Evolutionary conservation across 2,797 vertebrate genomes (phyloP), one percentile per base, ranked within the genome.

Genomic region (Schizopygopsis malacanthus): DNA sequence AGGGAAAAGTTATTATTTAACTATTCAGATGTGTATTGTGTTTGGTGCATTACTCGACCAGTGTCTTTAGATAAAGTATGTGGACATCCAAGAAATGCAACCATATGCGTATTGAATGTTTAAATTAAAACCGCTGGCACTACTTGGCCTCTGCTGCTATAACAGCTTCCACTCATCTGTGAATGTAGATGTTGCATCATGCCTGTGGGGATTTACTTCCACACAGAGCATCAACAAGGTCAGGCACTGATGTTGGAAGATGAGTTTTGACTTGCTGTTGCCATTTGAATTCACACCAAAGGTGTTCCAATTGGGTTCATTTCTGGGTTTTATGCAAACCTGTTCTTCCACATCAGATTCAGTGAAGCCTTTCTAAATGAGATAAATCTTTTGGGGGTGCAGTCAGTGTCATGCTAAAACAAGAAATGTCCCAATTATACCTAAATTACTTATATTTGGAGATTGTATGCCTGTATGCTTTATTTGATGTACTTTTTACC

Each of bases 221-320:
- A 63, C 56, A 45, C n/a, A 41, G 77, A 28, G n/a, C n/a, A 79
- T 79, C 41, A 79, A 8, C n/a, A 39, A 79, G n/a, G 77, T 45
- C 22, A 61, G 76, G 39, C 2, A 3, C 39, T 28, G 56, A 45
- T 63, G 56, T 63, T 63, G 39, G n/a, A 63, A 16, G n/a, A 45
- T 79, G 56, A 28, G 13, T 41, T 78, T 61, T 18, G 4, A 10
- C 39, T 79, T n/a, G 69, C 56, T 63, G 39, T 18, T 79, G 9
- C 56, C 9, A 79, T 79, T 79, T 63, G 9, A 45, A 1, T 59
- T 77, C 20, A 59, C 37, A 56, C 11, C 10, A 39, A 37, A 7
- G 20, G 54, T 61, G 39, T 79, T 61, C 18, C 18, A 56, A 20
- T 28, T 52, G 25, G 16, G 25, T 18, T 75, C 37, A 59, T 4